Evolutionary conservation across 2,888 invertebrate genomes (phyloP).

Genomic region (Oscheius sp.): DNA sequence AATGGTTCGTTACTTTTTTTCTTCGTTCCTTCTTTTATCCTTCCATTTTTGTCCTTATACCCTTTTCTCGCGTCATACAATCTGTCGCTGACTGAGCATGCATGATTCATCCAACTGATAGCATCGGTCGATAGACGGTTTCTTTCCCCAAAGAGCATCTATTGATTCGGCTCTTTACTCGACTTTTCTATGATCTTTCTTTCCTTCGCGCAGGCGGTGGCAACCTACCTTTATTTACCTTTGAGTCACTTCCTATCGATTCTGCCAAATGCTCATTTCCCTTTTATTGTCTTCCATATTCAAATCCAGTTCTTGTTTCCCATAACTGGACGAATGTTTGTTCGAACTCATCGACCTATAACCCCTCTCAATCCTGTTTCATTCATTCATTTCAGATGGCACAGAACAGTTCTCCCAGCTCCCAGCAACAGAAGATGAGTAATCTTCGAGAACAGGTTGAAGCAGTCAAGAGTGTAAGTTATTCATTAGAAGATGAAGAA

Average conservation of each 20-base stretch:
- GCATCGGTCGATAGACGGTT: neutral
- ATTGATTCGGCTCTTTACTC: neutral
- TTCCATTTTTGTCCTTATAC: too few species aligned
- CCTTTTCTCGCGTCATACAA: too few species aligned
- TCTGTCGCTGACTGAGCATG: neutral
- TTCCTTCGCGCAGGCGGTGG: neutral
- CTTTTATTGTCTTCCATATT: neutral
- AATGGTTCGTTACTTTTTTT: too few species aligned
- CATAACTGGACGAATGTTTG: neutral
- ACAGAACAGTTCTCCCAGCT: slow-evolving; percentile 18
- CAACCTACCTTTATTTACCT: slow-evolving; percentile 9
- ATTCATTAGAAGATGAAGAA: neutral
- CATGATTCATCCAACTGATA: slow-evolving; percentile 19
- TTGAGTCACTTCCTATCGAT: slow-evolving; percentile 21
- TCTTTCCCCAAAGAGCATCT: neutral
- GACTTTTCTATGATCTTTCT: slow-evolving; percentile 7
- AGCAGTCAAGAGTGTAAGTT: slow-evolving; percentile 47
- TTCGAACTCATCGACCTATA: neutral
- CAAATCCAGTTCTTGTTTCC: neutral
- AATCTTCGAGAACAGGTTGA: slow-evolving; percentile 45
- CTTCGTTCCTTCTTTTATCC: too few species aligned
- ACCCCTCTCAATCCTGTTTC: neutral
- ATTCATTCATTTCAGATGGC: slow-evolving; percentile 32
- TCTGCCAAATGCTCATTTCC: neutral
- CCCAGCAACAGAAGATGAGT: slow-evolving; percentile 34